Conservation (phyloP, 2,113 vertebrate genomes). For the Silurus glanis region DNA sequence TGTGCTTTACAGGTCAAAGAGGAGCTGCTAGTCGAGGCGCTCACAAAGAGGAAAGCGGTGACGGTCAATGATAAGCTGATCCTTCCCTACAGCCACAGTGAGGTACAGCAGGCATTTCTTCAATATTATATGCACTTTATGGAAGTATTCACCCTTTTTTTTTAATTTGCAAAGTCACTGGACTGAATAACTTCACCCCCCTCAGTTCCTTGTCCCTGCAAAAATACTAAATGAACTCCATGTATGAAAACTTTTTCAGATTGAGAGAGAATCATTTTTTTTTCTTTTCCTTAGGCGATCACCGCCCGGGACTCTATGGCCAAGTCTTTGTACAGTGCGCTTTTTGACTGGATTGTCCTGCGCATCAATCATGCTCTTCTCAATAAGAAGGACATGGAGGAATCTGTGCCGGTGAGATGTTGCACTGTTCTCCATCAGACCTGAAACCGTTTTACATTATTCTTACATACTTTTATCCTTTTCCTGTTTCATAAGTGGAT, state of each 20-base stretch:
- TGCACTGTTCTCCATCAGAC: not conserved
- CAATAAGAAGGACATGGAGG: conserved; percentile 97
- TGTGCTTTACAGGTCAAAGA: conserved; percentile 83
- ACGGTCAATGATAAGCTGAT: conserved; percentile 96
- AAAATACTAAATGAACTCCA: not conserved
- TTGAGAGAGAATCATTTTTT: not conserved
- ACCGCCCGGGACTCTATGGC: conserved; percentile 98
- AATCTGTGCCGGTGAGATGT: conserved; percentile 40
- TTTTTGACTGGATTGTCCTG: conserved; percentile 98
- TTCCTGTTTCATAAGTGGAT: not conserved
- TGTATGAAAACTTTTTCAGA: not conserved
- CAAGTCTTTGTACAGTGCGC: conserved; percentile 97
- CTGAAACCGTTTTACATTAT: not conserved
- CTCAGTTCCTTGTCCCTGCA: not conserved
- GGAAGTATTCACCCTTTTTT: not conserved
- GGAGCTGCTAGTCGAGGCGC: conserved; percentile 90
- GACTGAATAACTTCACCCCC: not conserved
- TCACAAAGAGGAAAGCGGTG: conserved; percentile 97
- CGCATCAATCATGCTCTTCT: conserved; percentile 97
- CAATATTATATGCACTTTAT: not conserved
- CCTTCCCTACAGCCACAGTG: conserved; percentile 91
- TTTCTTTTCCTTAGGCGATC: conserved; percentile 76
- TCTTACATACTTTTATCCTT: not conserved
- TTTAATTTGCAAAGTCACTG: not conserved
- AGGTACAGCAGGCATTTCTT: conserved; percentile 74